Percentiles rank a stretch among this genome's conserved stretches.
Conservation (phyloP, 2,888 invertebrate species). For the Diarsia rubi region DNA sequence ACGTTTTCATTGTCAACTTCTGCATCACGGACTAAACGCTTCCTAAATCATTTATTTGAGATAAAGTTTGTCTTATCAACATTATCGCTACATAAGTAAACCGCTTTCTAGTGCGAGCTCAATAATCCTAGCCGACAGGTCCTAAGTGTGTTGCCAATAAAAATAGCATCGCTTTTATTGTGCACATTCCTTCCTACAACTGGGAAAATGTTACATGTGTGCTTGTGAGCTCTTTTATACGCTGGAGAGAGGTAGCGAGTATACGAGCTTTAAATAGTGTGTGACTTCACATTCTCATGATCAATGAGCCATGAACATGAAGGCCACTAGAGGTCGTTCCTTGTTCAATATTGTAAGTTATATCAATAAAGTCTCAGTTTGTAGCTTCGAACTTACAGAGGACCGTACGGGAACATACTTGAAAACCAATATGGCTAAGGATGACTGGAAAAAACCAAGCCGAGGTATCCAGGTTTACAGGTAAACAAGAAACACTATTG, state of each 20-base stretch:
- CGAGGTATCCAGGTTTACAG: background rate
- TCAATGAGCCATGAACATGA: background rate
- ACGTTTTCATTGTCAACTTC: background rate
- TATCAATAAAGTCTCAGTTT: background rate
- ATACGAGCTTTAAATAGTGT: background rate
- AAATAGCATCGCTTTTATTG: conserved; percentile 52
- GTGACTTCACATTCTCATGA: too few relatives aligned
- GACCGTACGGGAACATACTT: too few relatives aligned
- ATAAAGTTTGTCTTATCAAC: conserved; percentile 18
- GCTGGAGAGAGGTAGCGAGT: background rate
- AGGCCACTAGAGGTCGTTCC: background rate
- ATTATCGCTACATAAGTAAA: conserved; percentile 37
- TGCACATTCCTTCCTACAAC: conserved; percentile 29
- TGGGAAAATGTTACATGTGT: conserved; percentile 2
- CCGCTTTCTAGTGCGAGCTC: conserved; percentile 55
- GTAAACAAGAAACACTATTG: background rate
- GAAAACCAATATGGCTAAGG: background rate
- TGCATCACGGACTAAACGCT: background rate
- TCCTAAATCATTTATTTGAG: conserved; percentile 9
- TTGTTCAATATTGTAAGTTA: background rate
- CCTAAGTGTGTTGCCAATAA: conserved; percentile 49
- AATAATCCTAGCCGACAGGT: conserved; percentile 50
- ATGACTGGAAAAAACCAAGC: background rate
- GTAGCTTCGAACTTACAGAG: too few relatives aligned
- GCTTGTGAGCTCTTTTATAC: background rate